Conservation (phyloP, 1,140 invertebrate species). For the Pteromalus puparum region DNA sequence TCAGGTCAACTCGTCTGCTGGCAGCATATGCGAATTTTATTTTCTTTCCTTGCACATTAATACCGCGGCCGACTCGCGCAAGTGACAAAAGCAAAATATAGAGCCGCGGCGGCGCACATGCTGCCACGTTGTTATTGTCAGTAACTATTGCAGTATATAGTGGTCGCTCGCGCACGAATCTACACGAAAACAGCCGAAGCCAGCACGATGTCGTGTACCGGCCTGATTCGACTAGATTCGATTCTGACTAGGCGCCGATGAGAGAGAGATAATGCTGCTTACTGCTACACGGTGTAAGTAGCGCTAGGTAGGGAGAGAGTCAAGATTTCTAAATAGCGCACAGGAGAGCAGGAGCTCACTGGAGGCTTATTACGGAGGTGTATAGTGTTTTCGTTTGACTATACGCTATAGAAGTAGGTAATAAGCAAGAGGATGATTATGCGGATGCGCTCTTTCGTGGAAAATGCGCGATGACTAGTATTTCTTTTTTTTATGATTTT, state of each 20-base stretch:
- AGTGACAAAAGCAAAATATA: background rate
- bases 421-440: too few species aligned
- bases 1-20: background rate
- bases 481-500: too few species aligned
- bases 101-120: conserved; percentile 24
- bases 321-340: conserved; percentile 28
- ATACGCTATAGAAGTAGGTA: too few species aligned
- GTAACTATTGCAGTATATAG: background rate
- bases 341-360: background rate
- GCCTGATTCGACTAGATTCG: conserved; percentile 43
- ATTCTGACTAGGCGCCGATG: background rate
- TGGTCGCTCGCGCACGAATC: background rate
- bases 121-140: conserved; percentile 54
- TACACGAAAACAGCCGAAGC: conserved; percentile 10
- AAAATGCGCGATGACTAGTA: too few species aligned
- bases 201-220: conserved; percentile 37
- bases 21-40: background rate
- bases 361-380: background rate
- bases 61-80: background rate
- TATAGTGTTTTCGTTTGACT: background rate
- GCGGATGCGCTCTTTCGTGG: too few species aligned
- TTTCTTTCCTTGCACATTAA: background rate
- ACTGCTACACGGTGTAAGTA: background rate
- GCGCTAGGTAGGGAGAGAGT: background rate
- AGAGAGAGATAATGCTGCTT: background rate